Evolutionary conservation across 1,140 invertebrate species (phyloP).

Genomic region (Lasioglossum baleicum): DNA sequence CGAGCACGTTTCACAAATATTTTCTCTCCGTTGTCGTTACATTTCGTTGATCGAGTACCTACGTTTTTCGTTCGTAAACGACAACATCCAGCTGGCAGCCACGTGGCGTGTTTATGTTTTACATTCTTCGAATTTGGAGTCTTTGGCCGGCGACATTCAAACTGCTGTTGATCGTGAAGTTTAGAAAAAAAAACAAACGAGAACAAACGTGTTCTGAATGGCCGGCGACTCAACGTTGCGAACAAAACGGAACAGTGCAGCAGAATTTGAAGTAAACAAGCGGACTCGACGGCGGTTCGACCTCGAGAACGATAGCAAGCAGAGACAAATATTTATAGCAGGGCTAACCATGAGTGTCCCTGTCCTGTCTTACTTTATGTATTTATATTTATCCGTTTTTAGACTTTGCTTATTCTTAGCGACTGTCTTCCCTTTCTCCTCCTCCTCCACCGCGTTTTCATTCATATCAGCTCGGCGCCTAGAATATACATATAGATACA

Average conservation of each 20-base stretch:
- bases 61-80: too few species aligned
- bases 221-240: too few species aligned
- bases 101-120: too few species aligned
- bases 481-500: neutral
- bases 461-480: neutral
- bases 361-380: slow-evolving; percentile 12
- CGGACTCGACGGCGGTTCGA: slow-evolving; percentile 31
- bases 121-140: too few species aligned
- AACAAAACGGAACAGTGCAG: too few species aligned
- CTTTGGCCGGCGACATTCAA: too few species aligned
- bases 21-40: neutral
- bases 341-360: neutral
- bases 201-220: too few species aligned
- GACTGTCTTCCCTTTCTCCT: neutral
- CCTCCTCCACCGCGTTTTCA: neutral
- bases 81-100: too few species aligned
- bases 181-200: too few species aligned
- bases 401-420: slow-evolving; percentile 7
- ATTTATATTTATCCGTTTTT: slow-evolving; percentile 23
- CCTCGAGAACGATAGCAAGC: slow-evolving; percentile 26
- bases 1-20: too few species aligned
- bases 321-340: slow-evolving; percentile 47
- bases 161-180: too few species aligned
- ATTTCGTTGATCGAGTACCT: too few species aligned
- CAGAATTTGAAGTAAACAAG: slow-evolving; percentile 27